These are phyloP conservation scores for Platichthys flesus DNA, from an alignment of 2,113 vertebrate species.

Conservation along the genomic window DNA sequence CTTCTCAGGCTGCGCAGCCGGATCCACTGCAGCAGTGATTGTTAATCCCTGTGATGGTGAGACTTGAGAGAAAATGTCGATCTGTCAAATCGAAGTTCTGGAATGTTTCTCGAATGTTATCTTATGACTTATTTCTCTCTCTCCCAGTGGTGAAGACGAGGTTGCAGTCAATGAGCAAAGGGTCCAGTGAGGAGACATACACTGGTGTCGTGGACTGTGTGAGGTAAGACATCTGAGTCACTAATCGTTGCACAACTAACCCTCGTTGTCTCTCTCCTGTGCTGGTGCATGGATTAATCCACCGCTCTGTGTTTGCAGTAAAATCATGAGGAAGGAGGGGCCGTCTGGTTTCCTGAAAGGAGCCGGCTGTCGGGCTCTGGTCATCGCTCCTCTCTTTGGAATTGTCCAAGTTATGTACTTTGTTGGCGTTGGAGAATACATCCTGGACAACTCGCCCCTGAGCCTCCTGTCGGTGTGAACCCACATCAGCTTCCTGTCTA, in stretches of 20 bases:
- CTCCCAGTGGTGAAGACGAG: conserved; percentile 85
- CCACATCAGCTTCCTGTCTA: not conserved
- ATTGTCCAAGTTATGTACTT: conserved; percentile 89
- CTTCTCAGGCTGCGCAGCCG: conserved; percentile 82
- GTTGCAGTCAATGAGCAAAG: conserved; percentile 85
- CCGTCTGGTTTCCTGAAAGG: conserved; percentile 86
- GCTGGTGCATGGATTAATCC: not conserved
- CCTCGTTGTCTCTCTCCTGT: not conserved
- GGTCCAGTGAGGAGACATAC: conserved; percentile 83
- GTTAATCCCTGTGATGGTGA: conserved; percentile 88
- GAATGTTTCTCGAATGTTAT: not conserved
- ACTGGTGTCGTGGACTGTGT: conserved; percentile 84
- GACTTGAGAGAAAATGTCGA: not conserved
- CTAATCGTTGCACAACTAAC: not conserved
- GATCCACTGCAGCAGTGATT: conserved; percentile 79
- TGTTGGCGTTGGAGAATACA: conserved; percentile 83
- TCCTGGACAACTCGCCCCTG: conserved; percentile 78
- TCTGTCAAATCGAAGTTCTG: not conserved
- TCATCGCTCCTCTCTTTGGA: conserved; percentile 87
- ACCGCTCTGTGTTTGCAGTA: conserved; percentile 68
- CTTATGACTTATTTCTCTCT: not conserved
- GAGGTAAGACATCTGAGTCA: conserved; percentile 43
- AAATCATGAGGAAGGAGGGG: conserved; percentile 84
- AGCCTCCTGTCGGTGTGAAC: conserved; percentile 63
- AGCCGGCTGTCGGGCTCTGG: conserved; percentile 83